Evolutionary conservation across 2,888 invertebrate genomes (phyloP), one percentile per base, ranked within the genome.

Genomic region (Agriopis marginaria): DNA sequence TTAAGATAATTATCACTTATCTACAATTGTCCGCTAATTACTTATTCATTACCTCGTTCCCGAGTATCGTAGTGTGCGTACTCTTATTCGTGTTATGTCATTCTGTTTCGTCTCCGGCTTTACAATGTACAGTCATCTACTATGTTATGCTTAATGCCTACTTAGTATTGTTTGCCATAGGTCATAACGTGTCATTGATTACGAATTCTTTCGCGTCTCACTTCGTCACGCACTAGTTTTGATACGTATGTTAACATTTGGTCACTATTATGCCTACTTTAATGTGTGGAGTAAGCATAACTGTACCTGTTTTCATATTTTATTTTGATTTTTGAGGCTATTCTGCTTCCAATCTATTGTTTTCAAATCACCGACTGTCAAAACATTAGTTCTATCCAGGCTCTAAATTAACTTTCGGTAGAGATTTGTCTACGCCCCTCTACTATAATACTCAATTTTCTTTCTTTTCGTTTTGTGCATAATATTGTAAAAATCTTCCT

Each of bases 131-230:
- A 56, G 55, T 60, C 58, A 32, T 51, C 14, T 10, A 11, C 39
- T 14, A 49, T 11, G 50, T 42, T 50, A 17, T 60, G 59, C 14
- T 10, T 60, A 17, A 32, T 60, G 61, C 51, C 17, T 51, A 61
- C 17, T 61, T 12, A 23, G 40, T 68, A 68, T 70, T 75, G 69
- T 75, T 73, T 70, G 54, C 61, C 77, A 68, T 79, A 81, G 80
- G 82, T 83, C 80, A 81, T 68, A 78, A 53, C 42, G 62, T 54
- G 32, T 61, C 17, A 61, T 9, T 51, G 69, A 72, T 69, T 62
- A 59, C 76, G 75, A 78, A 10, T 78, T 61, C 40, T 39, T 51
- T 51, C 9, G 42, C 17, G 7, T 64, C 23, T 63, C 49, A 40
- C 14, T 47, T 39, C 63, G 50, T 60, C 54, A 63, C 45, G 17